phyloP scores from a whole-genome alignment of 2,797 vertebrate genomes.

The Aselliscus stoliczkanus region DNA sequence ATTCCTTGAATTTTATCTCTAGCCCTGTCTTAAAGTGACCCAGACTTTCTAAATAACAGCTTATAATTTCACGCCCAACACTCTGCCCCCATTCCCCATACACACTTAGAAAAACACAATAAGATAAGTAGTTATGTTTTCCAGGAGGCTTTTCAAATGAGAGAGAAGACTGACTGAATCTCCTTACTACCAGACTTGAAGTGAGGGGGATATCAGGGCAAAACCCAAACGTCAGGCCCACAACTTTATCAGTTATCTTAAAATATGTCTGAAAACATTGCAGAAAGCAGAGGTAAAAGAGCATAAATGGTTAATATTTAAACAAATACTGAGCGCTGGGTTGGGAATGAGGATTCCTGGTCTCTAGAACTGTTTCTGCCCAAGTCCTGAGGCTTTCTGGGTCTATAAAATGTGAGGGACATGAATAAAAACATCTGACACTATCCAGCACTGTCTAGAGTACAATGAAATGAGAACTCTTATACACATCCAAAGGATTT shows the following conservation, averaged over 20 bases:
- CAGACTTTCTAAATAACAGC: neutral
- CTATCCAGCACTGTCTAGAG: neutral
- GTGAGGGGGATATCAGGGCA: neutral
- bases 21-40: neutral
- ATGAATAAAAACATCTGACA: neutral
- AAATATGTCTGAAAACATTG: neutral
- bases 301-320: neutral
- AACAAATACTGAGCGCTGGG: neutral
- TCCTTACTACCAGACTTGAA: neutral
- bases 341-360: neutral
- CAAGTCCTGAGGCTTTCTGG: neutral
- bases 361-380: neutral
- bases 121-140: neutral
- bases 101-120: neutral
- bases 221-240: neutral
- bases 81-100: neutral
- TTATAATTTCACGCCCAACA: neutral
- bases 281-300: neutral
- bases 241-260: neutral
- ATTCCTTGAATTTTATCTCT: constrained; percentile 18
- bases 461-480: neutral
- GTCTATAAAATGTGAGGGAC: neutral
- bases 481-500: neutral
- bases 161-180: neutral
- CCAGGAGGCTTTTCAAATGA: neutral